phyloP scores from a whole-genome alignment of 92 coral and sea anemone genomes.

The Phenganax subtilis region DNA sequence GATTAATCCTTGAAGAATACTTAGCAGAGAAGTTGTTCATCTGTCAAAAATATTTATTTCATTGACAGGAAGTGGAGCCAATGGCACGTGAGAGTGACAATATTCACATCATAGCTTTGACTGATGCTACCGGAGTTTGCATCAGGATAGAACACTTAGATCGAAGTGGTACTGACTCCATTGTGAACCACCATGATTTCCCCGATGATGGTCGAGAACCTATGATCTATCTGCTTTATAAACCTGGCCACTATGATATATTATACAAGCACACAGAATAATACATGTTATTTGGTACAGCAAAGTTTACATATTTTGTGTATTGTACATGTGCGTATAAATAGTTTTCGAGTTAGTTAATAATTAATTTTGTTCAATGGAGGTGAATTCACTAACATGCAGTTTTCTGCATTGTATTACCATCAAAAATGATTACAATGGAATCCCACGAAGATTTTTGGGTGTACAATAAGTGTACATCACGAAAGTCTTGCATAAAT shows the following conservation, averaged over 20 bases:
- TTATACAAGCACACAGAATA: constrained; percentile 48
- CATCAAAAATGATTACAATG: background rate
- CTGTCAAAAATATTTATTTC: background rate
- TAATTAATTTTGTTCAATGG: background rate
- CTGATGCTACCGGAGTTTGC: constrained; percentile 91
- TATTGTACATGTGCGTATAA: background rate
- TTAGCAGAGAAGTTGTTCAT: background rate
- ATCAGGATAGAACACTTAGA: constrained; percentile 88
- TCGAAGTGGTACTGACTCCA: constrained; percentile 68
- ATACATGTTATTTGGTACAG: background rate
- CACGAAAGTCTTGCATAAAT: constrained; percentile 4
- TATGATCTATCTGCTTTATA: constrained; percentile 63
- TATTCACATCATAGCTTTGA: constrained; percentile 88
- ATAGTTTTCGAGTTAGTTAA: background rate
- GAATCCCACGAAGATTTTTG: background rate
- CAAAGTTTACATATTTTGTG: background rate
- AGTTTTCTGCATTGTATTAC: constrained; percentile 4
- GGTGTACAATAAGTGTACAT: background rate
- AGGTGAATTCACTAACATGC: constrained; percentile 4
- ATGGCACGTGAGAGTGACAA: constrained; percentile 97
- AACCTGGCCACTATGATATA: constrained; percentile 95
- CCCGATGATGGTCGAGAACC: constrained; percentile 87
- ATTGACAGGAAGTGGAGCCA: constrained; percentile 92
- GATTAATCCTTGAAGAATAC: background rate
- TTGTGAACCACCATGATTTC: constrained; percentile 96